Percentiles rank a stretch among this genome's conserved stretches.
Evolutionary conservation across 2,113 vertebrate genomes (phyloP).

Genomic region (Phaetusa simplex): DNA sequence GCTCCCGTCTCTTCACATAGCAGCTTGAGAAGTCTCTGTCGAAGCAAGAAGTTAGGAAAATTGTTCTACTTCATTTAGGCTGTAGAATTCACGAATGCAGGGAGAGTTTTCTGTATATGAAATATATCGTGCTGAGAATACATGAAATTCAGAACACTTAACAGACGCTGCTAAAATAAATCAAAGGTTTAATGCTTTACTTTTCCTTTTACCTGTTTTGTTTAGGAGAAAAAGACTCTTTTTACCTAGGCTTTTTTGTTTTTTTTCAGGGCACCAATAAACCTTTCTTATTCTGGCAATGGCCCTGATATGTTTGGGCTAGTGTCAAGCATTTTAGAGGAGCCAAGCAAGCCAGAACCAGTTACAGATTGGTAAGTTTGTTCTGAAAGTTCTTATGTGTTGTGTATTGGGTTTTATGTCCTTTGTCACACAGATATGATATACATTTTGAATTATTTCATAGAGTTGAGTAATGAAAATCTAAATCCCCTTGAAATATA

Average conservation of each 20-base stretch:
- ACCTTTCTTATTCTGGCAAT: conserved; percentile 59
- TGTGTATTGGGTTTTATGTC: not conserved
- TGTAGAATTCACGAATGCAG: not conserved
- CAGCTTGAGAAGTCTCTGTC: not conserved
- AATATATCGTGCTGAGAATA: not conserved
- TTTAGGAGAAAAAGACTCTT: not conserved
- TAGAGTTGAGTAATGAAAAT: not conserved
- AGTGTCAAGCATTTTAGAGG: conserved; percentile 69
- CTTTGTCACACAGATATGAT: not conserved
- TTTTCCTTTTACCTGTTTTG: not conserved
- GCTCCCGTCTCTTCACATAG: not conserved
- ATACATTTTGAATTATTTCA: not conserved
- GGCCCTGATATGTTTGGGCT: conserved; percentile 67
- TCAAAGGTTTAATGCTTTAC: not conserved
- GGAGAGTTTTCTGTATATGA: not conserved
- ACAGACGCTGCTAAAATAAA: not conserved
- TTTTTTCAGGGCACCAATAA: conserved; percentile 42
- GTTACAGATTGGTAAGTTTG: conserved; percentile 69
- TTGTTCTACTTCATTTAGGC: not conserved
- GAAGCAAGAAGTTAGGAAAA: not conserved
- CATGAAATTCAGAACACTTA: not conserved
- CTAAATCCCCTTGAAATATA: not conserved
- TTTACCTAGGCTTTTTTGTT: not conserved
- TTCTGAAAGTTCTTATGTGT: not conserved
- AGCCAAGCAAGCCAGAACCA: conserved; percentile 66